Conservation (phyloP, 2,113 vertebrate genomes). For the Cyrtonyx montezumae region DNA sequence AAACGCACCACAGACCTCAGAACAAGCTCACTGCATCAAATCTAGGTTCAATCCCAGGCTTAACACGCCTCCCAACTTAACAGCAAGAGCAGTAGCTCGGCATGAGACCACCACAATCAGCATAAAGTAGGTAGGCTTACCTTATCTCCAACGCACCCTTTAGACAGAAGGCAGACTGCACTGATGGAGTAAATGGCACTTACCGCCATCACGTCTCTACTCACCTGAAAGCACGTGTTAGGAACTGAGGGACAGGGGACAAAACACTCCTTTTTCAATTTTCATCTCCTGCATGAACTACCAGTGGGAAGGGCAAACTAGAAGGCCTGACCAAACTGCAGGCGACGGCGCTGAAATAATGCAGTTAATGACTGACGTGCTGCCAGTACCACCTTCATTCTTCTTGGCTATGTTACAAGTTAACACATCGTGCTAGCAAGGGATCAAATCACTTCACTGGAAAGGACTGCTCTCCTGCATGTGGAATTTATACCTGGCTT, state of each 20-base stretch:
- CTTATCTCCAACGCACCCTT: background rate
- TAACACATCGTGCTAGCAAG: background rate
- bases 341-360: background rate
- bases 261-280: background rate
- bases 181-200: background rate
- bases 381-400: background rate
- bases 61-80: background rate
- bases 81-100: background rate
- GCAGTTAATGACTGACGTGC: background rate
- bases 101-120: background rate
- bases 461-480: background rate
- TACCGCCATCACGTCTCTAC: background rate
- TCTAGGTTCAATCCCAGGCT: background rate
- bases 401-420: background rate
- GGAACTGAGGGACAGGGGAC: background rate
- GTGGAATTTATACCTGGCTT: background rate
- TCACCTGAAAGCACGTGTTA: background rate
- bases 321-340: background rate
- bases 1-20: background rate
- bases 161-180: background rate
- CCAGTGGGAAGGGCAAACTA: background rate
- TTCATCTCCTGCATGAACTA: background rate
- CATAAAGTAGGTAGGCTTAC: background rate
- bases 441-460: background rate
- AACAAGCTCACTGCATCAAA: background rate